A percentile compares a stretch with the other conserved stretches of the same genome.
Evolutionary conservation across 2,888 invertebrate species (phyloP).

Genomic region (Augiades crinisus): DNA sequence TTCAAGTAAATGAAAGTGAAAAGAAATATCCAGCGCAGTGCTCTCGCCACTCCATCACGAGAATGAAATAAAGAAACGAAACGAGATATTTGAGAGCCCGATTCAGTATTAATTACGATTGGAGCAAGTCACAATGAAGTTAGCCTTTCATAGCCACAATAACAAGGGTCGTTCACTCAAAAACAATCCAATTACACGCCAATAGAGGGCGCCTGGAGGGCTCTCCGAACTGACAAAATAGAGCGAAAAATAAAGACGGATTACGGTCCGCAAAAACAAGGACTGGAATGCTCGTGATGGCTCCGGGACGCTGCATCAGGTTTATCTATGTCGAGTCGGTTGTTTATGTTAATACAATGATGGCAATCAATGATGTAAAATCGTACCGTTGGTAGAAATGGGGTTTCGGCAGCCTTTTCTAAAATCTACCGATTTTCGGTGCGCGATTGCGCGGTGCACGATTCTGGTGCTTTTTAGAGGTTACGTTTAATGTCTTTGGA

Average conservation of each 20-base stretch:
- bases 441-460: too few species aligned
- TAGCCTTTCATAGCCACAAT: constrained; percentile 25
- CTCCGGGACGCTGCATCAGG: not conserved
- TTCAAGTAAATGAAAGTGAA: constrained; percentile 13
- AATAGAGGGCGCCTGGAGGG: constrained; percentile 37
- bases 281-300: constrained; percentile 23
- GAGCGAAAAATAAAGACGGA: constrained; percentile 52
- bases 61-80: constrained; percentile 17
- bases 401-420: too few species aligned
- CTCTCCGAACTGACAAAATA: constrained; percentile 44
- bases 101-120: constrained; percentile 26
- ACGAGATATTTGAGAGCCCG: constrained; percentile 19
- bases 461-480: too few species aligned
- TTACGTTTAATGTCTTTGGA: too few species aligned
- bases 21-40: constrained; percentile 1
- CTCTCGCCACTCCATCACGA: constrained; percentile 3
- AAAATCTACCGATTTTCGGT: too few species aligned
- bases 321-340: not conserved
- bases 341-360: too few species aligned
- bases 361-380: too few species aligned
- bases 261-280: constrained; percentile 44
- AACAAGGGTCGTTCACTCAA: constrained; percentile 36
- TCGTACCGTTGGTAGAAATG: too few species aligned
- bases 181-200: constrained; percentile 53
- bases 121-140: constrained; percentile 23